These are phyloP conservation scores for Siniperca scherzeri DNA, from an alignment of 2,797 vertebrate genomes.

Conservation along the genomic window DNA sequence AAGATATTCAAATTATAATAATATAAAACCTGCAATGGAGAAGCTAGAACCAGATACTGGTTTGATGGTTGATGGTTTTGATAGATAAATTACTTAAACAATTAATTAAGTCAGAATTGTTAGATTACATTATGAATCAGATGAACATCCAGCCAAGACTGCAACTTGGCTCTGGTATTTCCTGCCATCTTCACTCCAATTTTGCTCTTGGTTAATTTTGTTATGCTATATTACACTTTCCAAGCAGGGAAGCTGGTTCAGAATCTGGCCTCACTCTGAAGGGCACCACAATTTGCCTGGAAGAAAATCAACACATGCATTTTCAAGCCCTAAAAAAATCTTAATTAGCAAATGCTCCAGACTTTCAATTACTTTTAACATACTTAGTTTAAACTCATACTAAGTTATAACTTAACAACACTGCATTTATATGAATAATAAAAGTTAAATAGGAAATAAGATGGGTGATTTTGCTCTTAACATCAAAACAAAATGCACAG, in stretches of 20 bases:
- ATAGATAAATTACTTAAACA: not conserved
- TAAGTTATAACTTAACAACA: not conserved
- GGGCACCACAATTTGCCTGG: not conserved
- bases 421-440: not conserved
- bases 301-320: not conserved
- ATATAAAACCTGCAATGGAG: not conserved
- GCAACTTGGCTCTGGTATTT: not conserved
- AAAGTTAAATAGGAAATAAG: not conserved
- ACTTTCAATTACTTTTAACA: not conserved
- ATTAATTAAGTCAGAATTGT: not conserved
- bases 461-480: not conserved
- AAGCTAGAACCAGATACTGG: not conserved
- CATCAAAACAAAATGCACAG: not conserved
- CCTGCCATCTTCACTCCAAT: not conserved
- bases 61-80: not conserved
- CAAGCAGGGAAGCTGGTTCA: not conserved
- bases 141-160: not conserved
- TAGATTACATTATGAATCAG: not conserved
- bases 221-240: not conserved
- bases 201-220: not conserved
- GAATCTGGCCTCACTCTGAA: not conserved
- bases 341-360: not conserved
- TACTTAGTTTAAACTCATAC: not conserved
- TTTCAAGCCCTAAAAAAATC: not conserved
- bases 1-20: not conserved